phyloP scores from a whole-genome alignment of 92 coral and sea anemone species.

The Galaxea fascicularis region DNA sequence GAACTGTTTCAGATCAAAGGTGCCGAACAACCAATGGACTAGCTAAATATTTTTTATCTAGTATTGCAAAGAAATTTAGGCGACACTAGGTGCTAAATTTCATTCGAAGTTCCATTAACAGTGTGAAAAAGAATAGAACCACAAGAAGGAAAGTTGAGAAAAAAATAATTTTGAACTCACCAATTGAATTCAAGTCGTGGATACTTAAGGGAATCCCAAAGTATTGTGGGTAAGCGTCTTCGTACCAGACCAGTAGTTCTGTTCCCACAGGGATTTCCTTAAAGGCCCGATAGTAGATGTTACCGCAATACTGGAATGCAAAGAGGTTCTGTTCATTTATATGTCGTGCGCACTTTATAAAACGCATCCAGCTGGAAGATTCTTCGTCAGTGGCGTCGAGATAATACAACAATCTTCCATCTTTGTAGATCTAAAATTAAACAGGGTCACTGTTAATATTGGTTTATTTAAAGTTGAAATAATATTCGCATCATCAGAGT shows the following conservation, averaged over 20 bases:
- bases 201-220: slow-evolving; percentile 76
- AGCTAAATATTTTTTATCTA: no score
- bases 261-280: slow-evolving; percentile 88
- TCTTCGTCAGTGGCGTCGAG: slow-evolving; percentile 92
- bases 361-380: slow-evolving; percentile 97
- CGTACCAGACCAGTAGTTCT: slow-evolving; percentile 98
- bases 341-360: slow-evolving; percentile 90
- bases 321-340: slow-evolving; percentile 90
- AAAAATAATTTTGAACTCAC: not conserved
- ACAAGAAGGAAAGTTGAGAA: not conserved
- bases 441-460: not conserved
- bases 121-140: no score
- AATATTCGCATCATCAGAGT: not conserved
- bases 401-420: slow-evolving; percentile 78
- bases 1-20: no score
- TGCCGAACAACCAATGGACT: no score
- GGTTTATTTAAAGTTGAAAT: not conserved
- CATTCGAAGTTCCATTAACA: no score
- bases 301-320: slow-evolving; percentile 92
- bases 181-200: slow-evolving; percentile 46
- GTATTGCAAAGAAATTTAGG: no score
- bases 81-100: no score
- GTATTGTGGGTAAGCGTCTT: slow-evolving; percentile 86
- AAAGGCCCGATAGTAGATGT: slow-evolving; percentile 89
- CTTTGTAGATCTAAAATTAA: slow-evolving; percentile 80